phyloP scores from a whole-genome alignment of 1,140 invertebrate species.

The Mylabris phalerata region DNA sequence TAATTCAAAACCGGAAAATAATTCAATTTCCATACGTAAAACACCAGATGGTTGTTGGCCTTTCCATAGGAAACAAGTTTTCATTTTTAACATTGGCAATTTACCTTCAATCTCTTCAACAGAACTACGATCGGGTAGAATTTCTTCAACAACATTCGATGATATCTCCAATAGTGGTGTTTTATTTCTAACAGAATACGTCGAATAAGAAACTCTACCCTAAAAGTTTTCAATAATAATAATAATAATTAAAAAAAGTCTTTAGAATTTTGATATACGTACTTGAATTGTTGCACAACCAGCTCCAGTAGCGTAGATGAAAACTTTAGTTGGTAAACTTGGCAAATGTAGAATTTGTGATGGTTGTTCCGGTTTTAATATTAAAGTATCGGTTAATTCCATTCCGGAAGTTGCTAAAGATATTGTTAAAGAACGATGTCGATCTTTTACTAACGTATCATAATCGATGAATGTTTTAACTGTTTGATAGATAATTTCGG shows the following conservation, averaged over 20 bases:
- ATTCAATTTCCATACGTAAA: slow-evolving; percentile 51
- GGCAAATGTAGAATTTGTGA: slow-evolving; percentile 50
- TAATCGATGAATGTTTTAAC: slow-evolving; percentile 52
- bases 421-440: slow-evolving; percentile 52
- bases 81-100: slow-evolving; percentile 51
- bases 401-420: slow-evolving; percentile 59
- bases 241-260: not conserved
- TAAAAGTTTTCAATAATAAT: slow-evolving; percentile 26
- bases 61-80: slow-evolving; percentile 59
- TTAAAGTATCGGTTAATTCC: slow-evolving; percentile 57
- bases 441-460: slow-evolving; percentile 49
- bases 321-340: slow-evolving; percentile 56
- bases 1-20: slow-evolving; percentile 58
- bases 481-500: slow-evolving; percentile 51
- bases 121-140: slow-evolving; percentile 50
- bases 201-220: slow-evolving; percentile 52
- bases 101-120: slow-evolving; percentile 56
- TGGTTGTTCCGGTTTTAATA: slow-evolving; percentile 48
- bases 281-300: slow-evolving; percentile 59
- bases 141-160: slow-evolving; percentile 53
- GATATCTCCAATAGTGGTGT: slow-evolving; percentile 50
- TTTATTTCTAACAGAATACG: slow-evolving; percentile 48
- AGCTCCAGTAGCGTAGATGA: slow-evolving; percentile 58
- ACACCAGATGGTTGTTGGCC: slow-evolving; percentile 48
- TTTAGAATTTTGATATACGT: not conserved